These are phyloP conservation scores for Daktulosphaira vitifoliae DNA, from an alignment of 1,140 invertebrate species.

Conservation along the genomic window DNA sequence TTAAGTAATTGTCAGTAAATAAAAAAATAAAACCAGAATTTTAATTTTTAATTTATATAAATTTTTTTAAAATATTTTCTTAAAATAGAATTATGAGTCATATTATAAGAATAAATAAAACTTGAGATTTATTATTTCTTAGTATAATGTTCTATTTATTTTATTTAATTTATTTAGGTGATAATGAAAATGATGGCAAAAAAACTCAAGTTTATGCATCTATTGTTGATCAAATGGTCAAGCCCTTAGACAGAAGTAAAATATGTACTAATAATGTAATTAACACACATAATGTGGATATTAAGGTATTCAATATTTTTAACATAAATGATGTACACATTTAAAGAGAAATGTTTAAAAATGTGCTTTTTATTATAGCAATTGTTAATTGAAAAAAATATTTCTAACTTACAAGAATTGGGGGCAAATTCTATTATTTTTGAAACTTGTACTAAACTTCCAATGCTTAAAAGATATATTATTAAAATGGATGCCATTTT, in stretches of 20 bases:
- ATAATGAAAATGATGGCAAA: conserved; percentile 36
- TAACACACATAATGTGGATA: conserved; percentile 22
- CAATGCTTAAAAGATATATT: conserved; percentile 65
- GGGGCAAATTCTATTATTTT: conserved; percentile 70
- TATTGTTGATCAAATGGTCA: conserved; percentile 4
- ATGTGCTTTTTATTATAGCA: conserved; percentile 40
- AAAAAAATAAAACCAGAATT: too few relatives aligned
- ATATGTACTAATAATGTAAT: neutral
- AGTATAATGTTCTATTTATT: too few relatives aligned
- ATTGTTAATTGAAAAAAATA: conserved; percentile 48
- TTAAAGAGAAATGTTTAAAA: too few relatives aligned
- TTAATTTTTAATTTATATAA: too few relatives aligned
- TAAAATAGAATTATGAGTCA: too few relatives aligned
- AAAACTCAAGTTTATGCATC: conserved; percentile 7
- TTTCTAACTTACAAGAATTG: conserved; percentile 55
- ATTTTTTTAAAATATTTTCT: too few relatives aligned
- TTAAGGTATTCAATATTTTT: conserved; percentile 5
- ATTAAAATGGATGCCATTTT: conserved; percentile 57
- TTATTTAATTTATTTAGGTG: conserved; percentile 28
- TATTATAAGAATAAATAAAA: too few relatives aligned
- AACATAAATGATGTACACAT: neutral
- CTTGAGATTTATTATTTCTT: too few relatives aligned
- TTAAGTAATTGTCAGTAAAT: too few relatives aligned
- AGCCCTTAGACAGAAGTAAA: conserved; percentile 15
- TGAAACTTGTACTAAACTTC: conserved; percentile 64